phyloP scores from a whole-genome alignment of 2,888 invertebrate genomes.

The Eucera pruinosa region DNA sequence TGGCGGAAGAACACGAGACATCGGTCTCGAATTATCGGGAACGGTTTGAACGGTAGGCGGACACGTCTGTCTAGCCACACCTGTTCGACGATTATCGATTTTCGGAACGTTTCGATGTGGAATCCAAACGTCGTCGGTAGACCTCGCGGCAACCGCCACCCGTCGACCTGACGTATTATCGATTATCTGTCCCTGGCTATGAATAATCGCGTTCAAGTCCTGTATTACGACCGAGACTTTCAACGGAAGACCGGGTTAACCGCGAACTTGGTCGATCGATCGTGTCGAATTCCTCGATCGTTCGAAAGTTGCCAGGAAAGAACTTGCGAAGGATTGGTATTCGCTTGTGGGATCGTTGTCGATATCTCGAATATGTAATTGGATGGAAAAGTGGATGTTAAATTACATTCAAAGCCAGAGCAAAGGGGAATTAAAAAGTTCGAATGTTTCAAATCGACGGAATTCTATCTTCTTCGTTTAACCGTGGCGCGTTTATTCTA shows the following conservation, averaged over 20 bases:
- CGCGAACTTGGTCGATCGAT: slow-evolving; percentile 57
- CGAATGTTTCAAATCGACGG: background rate
- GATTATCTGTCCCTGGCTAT: slow-evolving; percentile 72
- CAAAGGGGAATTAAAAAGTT: background rate
- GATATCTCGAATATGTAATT: slow-evolving; percentile 1
- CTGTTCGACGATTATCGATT: slow-evolving; percentile 73
- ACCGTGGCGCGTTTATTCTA: background rate
- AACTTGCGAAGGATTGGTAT: slow-evolving; percentile 25
- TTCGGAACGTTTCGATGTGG: slow-evolving; percentile 68
- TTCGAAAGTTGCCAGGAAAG: slow-evolving; percentile 7
- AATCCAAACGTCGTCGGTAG: slow-evolving; percentile 70
- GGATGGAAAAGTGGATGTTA: background rate
- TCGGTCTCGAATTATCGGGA: slow-evolving; percentile 55
- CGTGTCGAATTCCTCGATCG: slow-evolving; percentile 41
- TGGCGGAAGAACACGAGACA: slow-evolving; percentile 45
- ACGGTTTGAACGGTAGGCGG: slow-evolving; percentile 59
- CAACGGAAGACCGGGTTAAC: slow-evolving; percentile 61
- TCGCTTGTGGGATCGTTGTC: background rate
- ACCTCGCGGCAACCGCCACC: slow-evolving; percentile 67
- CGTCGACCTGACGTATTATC: slow-evolving; percentile 71
- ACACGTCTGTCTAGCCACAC: slow-evolving; percentile 65
- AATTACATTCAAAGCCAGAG: background rate
- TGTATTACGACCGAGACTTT: slow-evolving; percentile 67
- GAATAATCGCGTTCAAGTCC: slow-evolving; percentile 70
- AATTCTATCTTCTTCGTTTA: background rate